phyloP scores from a whole-genome alignment of 2,113 vertebrate genomes.

The Balaeniceps rex region DNA sequence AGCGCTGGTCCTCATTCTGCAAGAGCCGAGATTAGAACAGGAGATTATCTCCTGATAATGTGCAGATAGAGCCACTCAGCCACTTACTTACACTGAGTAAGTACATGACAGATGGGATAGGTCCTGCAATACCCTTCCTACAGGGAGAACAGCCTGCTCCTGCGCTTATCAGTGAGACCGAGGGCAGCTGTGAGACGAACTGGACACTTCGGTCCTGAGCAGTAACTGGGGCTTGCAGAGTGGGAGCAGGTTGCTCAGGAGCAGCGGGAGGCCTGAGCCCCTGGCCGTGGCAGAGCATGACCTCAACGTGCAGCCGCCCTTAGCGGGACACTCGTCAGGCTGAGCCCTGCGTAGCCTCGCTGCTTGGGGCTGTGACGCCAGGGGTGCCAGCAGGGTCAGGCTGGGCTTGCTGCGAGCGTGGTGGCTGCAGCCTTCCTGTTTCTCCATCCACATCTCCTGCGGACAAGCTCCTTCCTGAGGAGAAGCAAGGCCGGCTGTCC shows the following conservation, averaged over 20 bases:
- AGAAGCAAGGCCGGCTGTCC: background rate
- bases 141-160: background rate
- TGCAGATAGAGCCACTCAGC: constrained; percentile 3
- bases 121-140: background rate
- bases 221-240: too few species aligned
- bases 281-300: background rate
- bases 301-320: accelerated
- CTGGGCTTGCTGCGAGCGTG: background rate
- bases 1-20: background rate
- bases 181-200: background rate
- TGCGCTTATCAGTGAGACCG: accelerated
- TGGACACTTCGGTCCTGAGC: background rate
- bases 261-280: background rate
- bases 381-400: background rate
- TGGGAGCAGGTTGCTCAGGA: background rate
- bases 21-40: background rate
- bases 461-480: background rate
- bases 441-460: background rate
- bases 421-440: background rate
- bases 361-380: background rate
- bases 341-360: accelerated
- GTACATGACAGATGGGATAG: background rate
- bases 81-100: background rate
- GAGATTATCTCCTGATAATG: background rate
- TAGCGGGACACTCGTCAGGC: accelerated